Conservation (phyloP, 2,888 invertebrate species). For the Ormyrus pomaceus region DNA sequence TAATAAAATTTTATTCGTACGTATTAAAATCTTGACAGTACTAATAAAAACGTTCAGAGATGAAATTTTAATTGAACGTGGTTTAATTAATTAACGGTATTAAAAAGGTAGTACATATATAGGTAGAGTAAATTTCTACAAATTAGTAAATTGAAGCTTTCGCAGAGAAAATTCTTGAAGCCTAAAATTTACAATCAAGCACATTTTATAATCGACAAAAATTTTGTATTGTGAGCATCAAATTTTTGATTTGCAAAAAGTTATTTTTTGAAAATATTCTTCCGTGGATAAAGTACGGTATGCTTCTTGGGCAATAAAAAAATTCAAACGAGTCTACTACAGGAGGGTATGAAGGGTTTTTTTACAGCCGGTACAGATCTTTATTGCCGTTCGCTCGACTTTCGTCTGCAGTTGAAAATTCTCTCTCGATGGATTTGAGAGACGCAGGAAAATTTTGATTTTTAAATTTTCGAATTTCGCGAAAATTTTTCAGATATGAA, state of each 20-base stretch:
- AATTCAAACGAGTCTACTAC: background rate
- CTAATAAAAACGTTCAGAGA: too few relatives aligned
- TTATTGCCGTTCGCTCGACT: conserved; percentile 20
- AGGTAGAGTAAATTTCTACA: too few relatives aligned
- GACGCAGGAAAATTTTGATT: conserved; percentile 13
- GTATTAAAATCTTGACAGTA: too few relatives aligned
- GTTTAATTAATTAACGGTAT: too few relatives aligned
- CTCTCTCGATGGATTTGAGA: background rate
- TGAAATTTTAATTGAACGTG: too few relatives aligned
- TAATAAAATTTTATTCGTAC: too few relatives aligned
- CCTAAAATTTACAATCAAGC: too few relatives aligned
- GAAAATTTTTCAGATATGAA: conserved; percentile 1
- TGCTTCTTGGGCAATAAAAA: background rate
- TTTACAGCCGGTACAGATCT: conserved; percentile 7
- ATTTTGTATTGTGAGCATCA: too few relatives aligned
- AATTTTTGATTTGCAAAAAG: background rate
- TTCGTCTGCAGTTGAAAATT: background rate
- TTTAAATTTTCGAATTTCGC: conserved; percentile 8
- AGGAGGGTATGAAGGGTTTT: conserved; percentile 21
- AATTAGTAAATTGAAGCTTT: too few relatives aligned
- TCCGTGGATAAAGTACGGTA: background rate
- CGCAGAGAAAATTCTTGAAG: too few relatives aligned
- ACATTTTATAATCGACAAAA: too few relatives aligned
- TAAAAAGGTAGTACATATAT: too few relatives aligned
- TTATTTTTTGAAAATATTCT: background rate